Evolutionary conservation across 2,888 invertebrate species (phyloP).

Genomic region (Anthrax anthrax): DNA sequence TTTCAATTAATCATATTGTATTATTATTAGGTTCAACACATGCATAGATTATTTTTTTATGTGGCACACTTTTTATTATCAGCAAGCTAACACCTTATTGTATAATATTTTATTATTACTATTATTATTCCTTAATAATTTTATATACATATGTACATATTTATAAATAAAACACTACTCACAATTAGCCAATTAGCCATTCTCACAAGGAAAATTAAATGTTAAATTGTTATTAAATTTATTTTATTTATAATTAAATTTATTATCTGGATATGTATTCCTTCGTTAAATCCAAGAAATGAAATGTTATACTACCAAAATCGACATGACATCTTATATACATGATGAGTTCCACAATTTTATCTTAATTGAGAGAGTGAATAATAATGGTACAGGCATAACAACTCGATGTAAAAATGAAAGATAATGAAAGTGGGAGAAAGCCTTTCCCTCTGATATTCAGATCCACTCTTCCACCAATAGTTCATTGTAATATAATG

Average conservation of each 20-base stretch:
- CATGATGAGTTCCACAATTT: constrained; percentile 1
- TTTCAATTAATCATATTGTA: no score
- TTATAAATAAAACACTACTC: neutral
- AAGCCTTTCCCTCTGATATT: neutral
- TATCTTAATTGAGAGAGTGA: constrained; percentile 2
- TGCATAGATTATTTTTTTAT: no score
- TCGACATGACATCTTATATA: constrained; percentile 7
- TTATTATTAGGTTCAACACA: no score
- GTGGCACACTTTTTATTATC: neutral
- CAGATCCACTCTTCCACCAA: neutral
- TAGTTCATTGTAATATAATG: neutral
- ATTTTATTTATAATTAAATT: no score
- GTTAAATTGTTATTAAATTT: no score
- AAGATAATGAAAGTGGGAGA: constrained; percentile 6
- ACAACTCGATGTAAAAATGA: neutral
- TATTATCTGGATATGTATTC: neutral
- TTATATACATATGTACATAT: no score
- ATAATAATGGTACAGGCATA: constrained; percentile 4
- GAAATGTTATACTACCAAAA: constrained; percentile 5
- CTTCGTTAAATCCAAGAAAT: constrained; percentile 2
- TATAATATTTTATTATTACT: no score
- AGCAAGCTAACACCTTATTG: neutral
- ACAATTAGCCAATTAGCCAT: constrained; percentile 5
- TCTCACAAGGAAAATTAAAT: neutral
- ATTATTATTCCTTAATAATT: neutral